These are phyloP conservation scores for Lampropteryx suffumata DNA, from an alignment of 2,888 invertebrate genomes.

Conservation along the genomic window DNA sequence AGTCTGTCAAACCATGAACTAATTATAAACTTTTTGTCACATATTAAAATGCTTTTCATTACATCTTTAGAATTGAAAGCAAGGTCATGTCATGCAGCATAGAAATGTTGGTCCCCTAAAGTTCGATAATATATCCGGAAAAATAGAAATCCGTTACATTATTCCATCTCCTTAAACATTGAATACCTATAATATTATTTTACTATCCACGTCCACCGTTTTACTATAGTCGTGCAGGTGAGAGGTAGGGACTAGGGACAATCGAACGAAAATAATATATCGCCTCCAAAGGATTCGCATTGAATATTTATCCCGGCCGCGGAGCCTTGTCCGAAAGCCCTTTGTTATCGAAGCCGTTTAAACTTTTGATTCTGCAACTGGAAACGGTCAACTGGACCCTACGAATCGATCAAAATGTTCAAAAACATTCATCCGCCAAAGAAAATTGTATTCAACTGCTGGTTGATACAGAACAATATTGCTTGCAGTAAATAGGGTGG, in stretches of 20 bases:
- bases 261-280: constrained; percentile 73
- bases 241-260: constrained; percentile 60
- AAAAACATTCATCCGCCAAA: background rate
- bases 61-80: constrained; percentile 13
- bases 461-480: constrained; percentile 33
- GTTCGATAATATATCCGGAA: constrained; percentile 13
- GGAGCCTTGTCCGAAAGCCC: constrained; percentile 72
- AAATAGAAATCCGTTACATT: constrained; percentile 45
- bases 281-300: constrained; percentile 80
- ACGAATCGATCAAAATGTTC: constrained; percentile 58
- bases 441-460: constrained; percentile 7
- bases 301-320: constrained; percentile 78
- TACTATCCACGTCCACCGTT: constrained; percentile 46
- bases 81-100: constrained; percentile 9
- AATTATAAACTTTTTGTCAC: constrained; percentile 32
- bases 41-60: constrained; percentile 28
- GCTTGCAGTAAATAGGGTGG: constrained; percentile 24
- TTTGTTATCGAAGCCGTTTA: constrained; percentile 79
- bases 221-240: constrained; percentile 71
- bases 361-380: constrained; percentile 83
- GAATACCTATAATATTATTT: constrained; percentile 48
- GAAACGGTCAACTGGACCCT: constrained; percentile 81
- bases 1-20: too few relatives aligned
- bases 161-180: constrained; percentile 36
- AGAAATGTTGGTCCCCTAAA: constrained; percentile 19